phyloP scores from a whole-genome alignment of 1,140 invertebrate species.

The Pseudomyrmex sp. region DNA sequence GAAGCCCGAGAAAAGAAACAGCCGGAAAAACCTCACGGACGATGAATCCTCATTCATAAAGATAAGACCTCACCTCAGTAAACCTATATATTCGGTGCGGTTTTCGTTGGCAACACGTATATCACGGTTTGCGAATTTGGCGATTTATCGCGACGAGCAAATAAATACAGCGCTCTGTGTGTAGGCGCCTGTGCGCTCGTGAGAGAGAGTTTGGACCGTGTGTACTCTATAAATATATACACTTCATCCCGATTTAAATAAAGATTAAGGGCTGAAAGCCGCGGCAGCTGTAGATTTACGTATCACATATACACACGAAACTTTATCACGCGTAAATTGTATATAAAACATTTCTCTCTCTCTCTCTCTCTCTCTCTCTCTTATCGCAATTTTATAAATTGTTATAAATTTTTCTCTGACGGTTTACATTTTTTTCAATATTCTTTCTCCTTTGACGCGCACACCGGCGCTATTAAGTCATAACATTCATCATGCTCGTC shows the following conservation, averaged over 20 bases:
- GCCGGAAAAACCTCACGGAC: constrained; percentile 36
- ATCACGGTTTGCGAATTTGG: constrained; percentile 56
- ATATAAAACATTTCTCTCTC: not conserved
- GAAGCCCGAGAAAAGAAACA: constrained; percentile 48
- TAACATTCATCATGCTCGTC: constrained; percentile 19
- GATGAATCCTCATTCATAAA: constrained; percentile 58
- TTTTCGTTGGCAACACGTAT: constrained; percentile 37
- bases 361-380: not conserved
- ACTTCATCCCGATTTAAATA: constrained; percentile 27
- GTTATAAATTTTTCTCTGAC: not conserved
- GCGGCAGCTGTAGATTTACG: not conserved
- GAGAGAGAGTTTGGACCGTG: not conserved
- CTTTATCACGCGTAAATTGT: not conserved
- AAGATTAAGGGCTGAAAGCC: constrained; percentile 16
- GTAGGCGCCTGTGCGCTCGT: too few relatives aligned
- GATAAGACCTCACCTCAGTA: constrained; percentile 40
- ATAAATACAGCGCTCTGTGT: constrained; percentile 23
- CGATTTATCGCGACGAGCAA: constrained; percentile 40
- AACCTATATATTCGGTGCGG: constrained; percentile 53
- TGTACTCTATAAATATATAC: constrained; percentile 40
- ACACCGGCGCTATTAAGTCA: not conserved
- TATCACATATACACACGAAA: not conserved
- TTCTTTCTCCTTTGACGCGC: not conserved
- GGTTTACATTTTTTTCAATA: not conserved
- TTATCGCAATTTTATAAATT: not conserved